Conservation (phyloP, 1,140 invertebrate genomes). For the Nebria ingens region DNA sequence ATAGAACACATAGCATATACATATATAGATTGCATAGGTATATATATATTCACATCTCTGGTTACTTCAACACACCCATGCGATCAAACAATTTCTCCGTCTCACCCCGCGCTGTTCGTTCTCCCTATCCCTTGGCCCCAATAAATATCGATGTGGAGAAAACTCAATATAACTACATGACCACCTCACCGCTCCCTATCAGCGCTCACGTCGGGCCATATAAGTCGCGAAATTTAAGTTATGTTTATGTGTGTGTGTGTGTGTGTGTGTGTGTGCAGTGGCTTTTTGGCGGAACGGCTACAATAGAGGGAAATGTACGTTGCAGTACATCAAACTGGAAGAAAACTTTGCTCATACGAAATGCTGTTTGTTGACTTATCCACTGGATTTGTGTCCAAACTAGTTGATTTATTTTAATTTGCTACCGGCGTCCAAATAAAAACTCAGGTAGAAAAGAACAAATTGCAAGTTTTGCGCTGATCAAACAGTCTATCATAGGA, state of each 20-base stretch:
- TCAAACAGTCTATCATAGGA: too few relatives aligned
- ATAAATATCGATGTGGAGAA: conserved; percentile 5
- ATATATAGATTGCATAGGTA: neutral
- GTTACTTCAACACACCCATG: conserved; percentile 4
- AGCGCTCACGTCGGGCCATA: neutral
- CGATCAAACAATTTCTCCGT: neutral
- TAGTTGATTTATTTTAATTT: conserved; percentile 6
- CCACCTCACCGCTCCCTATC: neutral
- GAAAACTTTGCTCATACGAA: conserved; percentile 1
- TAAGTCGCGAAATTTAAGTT: conserved; percentile 5
- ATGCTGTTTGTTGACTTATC: conserved; percentile 8
- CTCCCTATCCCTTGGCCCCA: neutral
- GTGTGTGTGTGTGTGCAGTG: too few relatives aligned
- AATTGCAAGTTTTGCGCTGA: neutral
- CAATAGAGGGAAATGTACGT: neutral
- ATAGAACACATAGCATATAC: neutral
- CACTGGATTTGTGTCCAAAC: conserved; percentile 4
- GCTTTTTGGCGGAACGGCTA: neutral
- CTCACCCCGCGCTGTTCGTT: neutral
- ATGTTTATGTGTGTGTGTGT: too few relatives aligned
- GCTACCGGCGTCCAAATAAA: neutral
- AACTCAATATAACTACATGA: conserved; percentile 7
- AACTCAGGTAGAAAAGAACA: neutral
- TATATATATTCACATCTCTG: conserved; percentile 4
- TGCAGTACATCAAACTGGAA: neutral